phyloP scores from a whole-genome alignment of 2,888 invertebrate genomes.

The Apamea monoglypha region DNA sequence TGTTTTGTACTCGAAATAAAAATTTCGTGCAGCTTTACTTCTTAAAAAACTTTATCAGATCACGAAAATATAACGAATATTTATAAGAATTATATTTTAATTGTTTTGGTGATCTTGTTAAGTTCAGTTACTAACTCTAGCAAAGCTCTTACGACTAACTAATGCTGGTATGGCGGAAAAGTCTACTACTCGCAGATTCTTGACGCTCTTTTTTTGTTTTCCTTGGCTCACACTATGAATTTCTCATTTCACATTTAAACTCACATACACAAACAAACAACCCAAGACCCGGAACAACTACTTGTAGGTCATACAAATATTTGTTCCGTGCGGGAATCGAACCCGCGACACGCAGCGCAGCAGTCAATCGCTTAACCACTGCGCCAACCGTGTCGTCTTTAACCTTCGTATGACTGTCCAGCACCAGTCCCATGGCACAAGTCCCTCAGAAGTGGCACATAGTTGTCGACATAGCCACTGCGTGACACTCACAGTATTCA shows the following conservation, averaged over 20 bases:
- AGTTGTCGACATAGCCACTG: conserved; percentile 86
- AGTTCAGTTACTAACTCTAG: neutral
- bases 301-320: no score
- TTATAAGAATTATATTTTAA: no score
- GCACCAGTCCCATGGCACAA: conserved; percentile 94
- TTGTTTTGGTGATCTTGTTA: neutral
- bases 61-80: neutral
- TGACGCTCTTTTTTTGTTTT: no score
- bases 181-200: conserved; percentile 65
- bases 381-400: no score
- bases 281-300: no score
- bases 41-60: neutral
- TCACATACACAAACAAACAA: no score
- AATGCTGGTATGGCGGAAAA: conserved; percentile 85
- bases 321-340: no score
- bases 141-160: neutral
- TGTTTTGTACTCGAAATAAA: neutral
- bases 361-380: no score
- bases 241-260: no score
- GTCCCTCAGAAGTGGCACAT: conserved; percentile 93
- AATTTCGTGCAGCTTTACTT: neutral
- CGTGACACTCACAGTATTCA: conserved; percentile 66
- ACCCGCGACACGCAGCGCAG: no score
- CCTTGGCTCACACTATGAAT: no score
- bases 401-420: conserved; percentile 89